A percentile compares a stretch with the other conserved stretches of the same genome.
Conservation (phyloP, 2,113 vertebrate genomes). For the Sterrhoptilus dennistouni region DNA sequence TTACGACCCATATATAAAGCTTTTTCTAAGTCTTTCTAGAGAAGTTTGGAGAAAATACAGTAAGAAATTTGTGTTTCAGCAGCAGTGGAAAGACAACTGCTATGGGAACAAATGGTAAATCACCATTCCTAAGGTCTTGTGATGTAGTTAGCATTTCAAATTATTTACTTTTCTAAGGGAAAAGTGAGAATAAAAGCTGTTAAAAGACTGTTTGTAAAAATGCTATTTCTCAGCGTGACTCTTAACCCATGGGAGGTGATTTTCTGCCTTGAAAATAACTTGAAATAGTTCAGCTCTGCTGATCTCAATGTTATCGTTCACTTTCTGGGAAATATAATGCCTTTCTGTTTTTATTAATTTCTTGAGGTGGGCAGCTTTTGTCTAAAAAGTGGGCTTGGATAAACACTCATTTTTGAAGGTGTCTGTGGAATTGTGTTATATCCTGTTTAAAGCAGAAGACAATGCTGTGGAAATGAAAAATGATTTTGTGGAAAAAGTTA, state of each 20-base stretch:
- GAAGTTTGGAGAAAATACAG: not conserved
- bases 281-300: slow-evolving; percentile 14
- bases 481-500: slow-evolving; percentile 73
- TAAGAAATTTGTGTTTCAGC: not conserved
- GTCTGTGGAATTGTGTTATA: slow-evolving; percentile 70
- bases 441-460: slow-evolving; percentile 74
- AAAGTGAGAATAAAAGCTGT: not conserved
- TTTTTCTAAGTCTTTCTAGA: not conserved
- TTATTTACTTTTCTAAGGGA: slow-evolving; percentile 19
- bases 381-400: slow-evolving; percentile 42
- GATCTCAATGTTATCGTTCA: not conserved
- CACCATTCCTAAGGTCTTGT: not conserved
- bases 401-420: slow-evolving; percentile 62
- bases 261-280: slow-evolving; percentile 11
- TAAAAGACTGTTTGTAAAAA: not conserved
- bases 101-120: not conserved
- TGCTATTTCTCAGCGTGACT: not conserved
- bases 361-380: slow-evolving; percentile 44
- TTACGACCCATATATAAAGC: not conserved
- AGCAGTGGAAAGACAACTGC: not conserved
- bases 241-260: not conserved
- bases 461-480: slow-evolving; percentile 78
- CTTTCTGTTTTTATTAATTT: slow-evolving; percentile 65
- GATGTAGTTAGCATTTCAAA: slow-evolving; percentile 21
- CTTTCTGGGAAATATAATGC: not conserved